Conservation (phyloP, 2,113 vertebrate genomes). For the Peromyscus californicus region DNA sequence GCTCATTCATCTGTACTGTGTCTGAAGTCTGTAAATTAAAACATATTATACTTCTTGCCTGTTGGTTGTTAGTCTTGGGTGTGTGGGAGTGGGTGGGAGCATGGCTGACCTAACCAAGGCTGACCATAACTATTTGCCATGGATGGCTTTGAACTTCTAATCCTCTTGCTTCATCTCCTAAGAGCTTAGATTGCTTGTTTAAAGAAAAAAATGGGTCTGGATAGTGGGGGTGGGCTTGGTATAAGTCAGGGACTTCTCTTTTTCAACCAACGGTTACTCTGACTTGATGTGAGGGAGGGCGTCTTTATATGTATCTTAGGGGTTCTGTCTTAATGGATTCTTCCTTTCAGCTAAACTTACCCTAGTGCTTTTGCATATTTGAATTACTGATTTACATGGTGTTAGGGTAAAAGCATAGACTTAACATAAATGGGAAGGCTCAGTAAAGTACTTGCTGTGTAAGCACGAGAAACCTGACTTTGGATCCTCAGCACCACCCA, state of each 20-base stretch:
- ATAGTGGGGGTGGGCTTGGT: background rate
- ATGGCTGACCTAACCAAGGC: background rate
- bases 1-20: background rate
- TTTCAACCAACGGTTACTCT: background rate
- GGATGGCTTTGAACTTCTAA: background rate
- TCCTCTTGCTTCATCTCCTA: background rate
- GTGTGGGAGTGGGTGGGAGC: background rate
- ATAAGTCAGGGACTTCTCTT: background rate
- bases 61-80: background rate
- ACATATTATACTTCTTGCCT: background rate
- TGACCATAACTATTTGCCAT: too few relatives aligned
- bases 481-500: background rate
- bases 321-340: background rate
- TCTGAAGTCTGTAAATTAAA: background rate
- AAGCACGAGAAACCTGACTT: background rate
- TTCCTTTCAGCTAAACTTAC: background rate
- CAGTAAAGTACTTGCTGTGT: background rate
- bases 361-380: background rate
- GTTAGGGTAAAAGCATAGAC: background rate
- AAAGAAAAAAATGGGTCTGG: background rate
- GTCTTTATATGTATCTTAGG: conserved; percentile 19
- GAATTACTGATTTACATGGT: background rate
- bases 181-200: background rate
- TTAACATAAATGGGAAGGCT: background rate
- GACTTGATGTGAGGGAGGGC: background rate